Percentiles rank a stretch among this genome's conserved stretches.
Evolutionary conservation across 2,797 vertebrate species (phyloP).

Genomic region (Hafferia zeledoni): DNA sequence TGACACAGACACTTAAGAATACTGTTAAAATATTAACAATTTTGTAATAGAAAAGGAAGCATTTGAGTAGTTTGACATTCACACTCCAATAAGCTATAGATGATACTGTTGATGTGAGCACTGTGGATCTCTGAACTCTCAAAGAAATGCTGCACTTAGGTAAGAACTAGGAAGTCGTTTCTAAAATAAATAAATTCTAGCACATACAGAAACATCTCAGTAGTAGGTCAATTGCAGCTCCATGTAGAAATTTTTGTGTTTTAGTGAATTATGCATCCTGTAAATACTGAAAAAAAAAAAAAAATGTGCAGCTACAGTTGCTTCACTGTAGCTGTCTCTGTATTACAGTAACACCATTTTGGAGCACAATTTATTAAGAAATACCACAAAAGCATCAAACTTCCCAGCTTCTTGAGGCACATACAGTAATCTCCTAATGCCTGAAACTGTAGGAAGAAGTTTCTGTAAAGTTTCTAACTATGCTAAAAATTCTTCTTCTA

Average conservation of each 20-base stretch:
- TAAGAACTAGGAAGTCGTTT: background rate
- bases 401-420: background rate
- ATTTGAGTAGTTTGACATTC: background rate
- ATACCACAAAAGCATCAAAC: background rate
- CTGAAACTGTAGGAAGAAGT: background rate
- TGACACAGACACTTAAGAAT: background rate
- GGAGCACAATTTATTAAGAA: background rate
- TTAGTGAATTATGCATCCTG: background rate
- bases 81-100: background rate
- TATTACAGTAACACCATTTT: background rate
- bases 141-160: accelerated
- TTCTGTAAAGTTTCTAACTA: background rate
- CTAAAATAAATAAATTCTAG: background rate
- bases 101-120: background rate
- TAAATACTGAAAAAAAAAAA: background rate
- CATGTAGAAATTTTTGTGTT: background rate
- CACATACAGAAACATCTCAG: background rate
- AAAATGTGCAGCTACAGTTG: background rate
- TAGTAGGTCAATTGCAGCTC: background rate
- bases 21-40: background rate
- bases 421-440: background rate
- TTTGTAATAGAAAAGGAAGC: background rate
- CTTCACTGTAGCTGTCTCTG: background rate
- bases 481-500: background rate
- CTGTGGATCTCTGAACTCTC: background rate